A percentile compares a stretch with the other conserved stretches of the same genome.
Conservation (phyloP, 2,888 invertebrate species). For the Cinara cedri region DNA sequence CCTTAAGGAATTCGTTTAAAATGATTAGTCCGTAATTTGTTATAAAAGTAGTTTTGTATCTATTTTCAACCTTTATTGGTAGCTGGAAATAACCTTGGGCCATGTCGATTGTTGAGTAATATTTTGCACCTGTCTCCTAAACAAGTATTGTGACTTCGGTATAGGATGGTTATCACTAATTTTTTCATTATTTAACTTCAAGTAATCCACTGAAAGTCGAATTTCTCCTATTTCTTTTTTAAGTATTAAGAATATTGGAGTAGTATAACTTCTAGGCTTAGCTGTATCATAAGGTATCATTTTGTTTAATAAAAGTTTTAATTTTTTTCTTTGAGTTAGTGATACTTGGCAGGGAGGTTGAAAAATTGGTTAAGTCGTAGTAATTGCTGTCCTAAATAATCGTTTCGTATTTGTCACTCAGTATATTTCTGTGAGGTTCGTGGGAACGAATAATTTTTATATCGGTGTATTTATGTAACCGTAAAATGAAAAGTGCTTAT, state of each 20-base stretch:
- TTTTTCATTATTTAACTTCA: slow-evolving; percentile 8
- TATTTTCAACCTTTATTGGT: not conserved
- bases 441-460: too few relatives aligned
- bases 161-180: slow-evolving; percentile 27
- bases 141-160: slow-evolving; percentile 7
- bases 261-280: not conserved
- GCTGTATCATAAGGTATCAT: not conserved
- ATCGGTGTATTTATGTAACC: too few relatives aligned
- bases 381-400: too few relatives aligned
- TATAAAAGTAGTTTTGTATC: slow-evolving; percentile 11
- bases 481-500: too few relatives aligned
- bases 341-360: not conserved
- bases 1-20: slow-evolving; percentile 33
- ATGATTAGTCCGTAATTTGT: not conserved
- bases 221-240: slow-evolving; percentile 4
- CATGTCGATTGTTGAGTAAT: slow-evolving; percentile 17
- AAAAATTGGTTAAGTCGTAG: slow-evolving; percentile 22
- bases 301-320: slow-evolving; percentile 3
- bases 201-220: slow-evolving; percentile 17
- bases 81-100: slow-evolving; percentile 22
- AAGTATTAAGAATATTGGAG: too few relatives aligned
- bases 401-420: too few relatives aligned
- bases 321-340: not conserved
- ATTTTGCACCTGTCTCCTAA: slow-evolving; percentile 7
- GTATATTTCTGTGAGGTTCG: too few relatives aligned